Evolutionary conservation across 2,113 vertebrate species (phyloP).

Genomic region (Otocyon megalotis): DNA sequence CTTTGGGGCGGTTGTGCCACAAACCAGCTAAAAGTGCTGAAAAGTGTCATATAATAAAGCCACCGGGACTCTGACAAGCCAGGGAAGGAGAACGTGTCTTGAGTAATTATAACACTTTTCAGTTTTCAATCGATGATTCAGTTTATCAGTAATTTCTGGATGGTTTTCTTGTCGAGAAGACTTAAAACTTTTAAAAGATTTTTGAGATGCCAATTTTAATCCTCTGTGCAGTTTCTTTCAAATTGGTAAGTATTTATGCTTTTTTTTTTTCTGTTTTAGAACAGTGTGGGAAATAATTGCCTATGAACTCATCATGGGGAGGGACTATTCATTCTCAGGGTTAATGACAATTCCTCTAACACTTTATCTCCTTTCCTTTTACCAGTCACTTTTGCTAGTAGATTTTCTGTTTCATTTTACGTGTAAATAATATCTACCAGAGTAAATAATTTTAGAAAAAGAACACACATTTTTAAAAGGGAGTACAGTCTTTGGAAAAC

Average conservation of each 20-base stretch:
- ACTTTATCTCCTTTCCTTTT: neutral
- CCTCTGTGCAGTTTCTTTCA: slow-evolving; percentile 23
- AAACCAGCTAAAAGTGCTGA: slow-evolving; percentile 72
- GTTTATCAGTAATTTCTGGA: slow-evolving; percentile 32
- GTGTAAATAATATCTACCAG: neutral
- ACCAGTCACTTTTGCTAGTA: slow-evolving; percentile 8
- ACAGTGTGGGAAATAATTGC: slow-evolving; percentile 47
- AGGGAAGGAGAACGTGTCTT: slow-evolving; percentile 37
- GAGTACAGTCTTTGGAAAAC: neutral
- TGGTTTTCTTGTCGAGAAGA: slow-evolving; percentile 49
- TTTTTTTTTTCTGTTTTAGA: neutral
- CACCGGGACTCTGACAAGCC: slow-evolving; percentile 42
- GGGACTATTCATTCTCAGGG: neutral
- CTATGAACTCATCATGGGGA: neutral
- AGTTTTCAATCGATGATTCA: slow-evolving; percentile 3
- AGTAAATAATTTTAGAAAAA: slow-evolving; percentile 18
- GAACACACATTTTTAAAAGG: neutral
- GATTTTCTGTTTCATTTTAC: slow-evolving; percentile 25
- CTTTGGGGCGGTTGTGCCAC: slow-evolving; percentile 63
- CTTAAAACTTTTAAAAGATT: slow-evolving; percentile 60
- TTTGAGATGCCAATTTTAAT: slow-evolving; percentile 58
- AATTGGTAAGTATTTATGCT: neutral
- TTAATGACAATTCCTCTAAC: neutral
- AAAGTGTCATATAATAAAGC: slow-evolving; percentile 74
- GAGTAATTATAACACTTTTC: slow-evolving; percentile 63